Base-by-base conservation (phyloP, 2,797 vertebrate species). In the Poecilia wingei region DNA sequence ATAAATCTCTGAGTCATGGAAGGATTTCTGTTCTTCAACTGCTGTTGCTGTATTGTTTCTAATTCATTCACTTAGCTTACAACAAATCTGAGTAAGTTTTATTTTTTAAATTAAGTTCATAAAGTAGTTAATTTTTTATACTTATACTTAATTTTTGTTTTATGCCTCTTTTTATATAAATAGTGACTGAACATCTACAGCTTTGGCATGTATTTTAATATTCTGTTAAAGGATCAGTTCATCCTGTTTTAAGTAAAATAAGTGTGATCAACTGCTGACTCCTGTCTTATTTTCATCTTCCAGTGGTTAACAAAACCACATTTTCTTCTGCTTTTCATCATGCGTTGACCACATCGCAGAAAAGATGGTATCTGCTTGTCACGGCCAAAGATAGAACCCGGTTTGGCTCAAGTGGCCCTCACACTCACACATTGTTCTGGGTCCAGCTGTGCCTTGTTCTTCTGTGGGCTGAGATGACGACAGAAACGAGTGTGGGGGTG, bases 391-490 rank as follows among this genome's bases (percentile, higher is more conserved):
- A 93, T 89, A 91, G 87, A 88, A 81, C 82, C 80, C 39, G 85
- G 83, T 77, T 70, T 46, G 49, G 74, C 87, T 87, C 86, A 84
- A 94, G 87, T 87, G 83, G 31, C 83, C 74, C 79, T 87, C 87
- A 89, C 91, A 93, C 91, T 91, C 92, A 85, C 84, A 83, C 89
- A 95, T 95, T 95, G 95, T 95, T 93, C 88, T 79, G 88, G 90
- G 92, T 90, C 92, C 89, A 93, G 93, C 91, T 92, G 94, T 94
- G 94, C 89, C 91, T 94, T 92, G 94, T 92, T 91, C 90, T 84
- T 90, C 87, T 87, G 85, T 93, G 93, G 92, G 93, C 92, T 86
- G 92, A 92, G 91, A 93, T 94, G 94, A 95, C 91, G 90, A 91
- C 94, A 92, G 83, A 83, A 82, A 83, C 72, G 10, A 90, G 90